Percentiles rank a stretch among this genome's conserved stretches.
Conservation (phyloP, 2,888 invertebrate species). For the Chloromyia formosa region DNA sequence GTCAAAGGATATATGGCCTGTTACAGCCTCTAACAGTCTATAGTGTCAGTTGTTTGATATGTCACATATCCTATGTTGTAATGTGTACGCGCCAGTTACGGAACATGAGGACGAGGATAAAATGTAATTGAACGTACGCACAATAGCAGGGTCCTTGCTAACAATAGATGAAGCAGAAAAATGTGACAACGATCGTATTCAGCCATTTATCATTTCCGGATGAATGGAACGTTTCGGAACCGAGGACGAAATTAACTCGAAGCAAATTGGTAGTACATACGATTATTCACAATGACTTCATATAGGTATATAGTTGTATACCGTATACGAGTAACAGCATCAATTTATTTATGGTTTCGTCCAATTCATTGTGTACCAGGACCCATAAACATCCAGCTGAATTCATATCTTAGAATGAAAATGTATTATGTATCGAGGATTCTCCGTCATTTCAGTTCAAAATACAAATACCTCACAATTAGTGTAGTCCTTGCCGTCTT, state of each 20-base stretch:
- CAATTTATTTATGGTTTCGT: no score
- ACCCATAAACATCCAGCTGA: not conserved
- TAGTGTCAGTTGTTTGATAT: not conserved
- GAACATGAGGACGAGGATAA: not conserved
- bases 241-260: slow-evolving; percentile 43
- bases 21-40: not conserved
- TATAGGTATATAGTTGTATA: no score
- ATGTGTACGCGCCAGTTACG: not conserved
- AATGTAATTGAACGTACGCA: not conserved
- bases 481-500: no score
- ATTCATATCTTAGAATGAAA: no score
- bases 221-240: slow-evolving; percentile 38
- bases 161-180: slow-evolving; percentile 25
- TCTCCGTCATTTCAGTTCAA: no score
- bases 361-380: not conserved
- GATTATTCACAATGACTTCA: slow-evolving; percentile 38
- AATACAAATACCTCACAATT: no score
- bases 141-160: slow-evolving; percentile 1
- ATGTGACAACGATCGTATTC: slow-evolving; percentile 9
- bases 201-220: slow-evolving; percentile 45
- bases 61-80: not conserved
- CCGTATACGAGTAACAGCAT: not conserved
- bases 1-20: slow-evolving; percentile 10
- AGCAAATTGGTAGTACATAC: slow-evolving; percentile 39
- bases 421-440: no score